Evolutionary conservation across 2,113 vertebrate species (phyloP), one percentile per base, ranked within the genome.

Genomic region (Lophura nycthemera): DNA sequence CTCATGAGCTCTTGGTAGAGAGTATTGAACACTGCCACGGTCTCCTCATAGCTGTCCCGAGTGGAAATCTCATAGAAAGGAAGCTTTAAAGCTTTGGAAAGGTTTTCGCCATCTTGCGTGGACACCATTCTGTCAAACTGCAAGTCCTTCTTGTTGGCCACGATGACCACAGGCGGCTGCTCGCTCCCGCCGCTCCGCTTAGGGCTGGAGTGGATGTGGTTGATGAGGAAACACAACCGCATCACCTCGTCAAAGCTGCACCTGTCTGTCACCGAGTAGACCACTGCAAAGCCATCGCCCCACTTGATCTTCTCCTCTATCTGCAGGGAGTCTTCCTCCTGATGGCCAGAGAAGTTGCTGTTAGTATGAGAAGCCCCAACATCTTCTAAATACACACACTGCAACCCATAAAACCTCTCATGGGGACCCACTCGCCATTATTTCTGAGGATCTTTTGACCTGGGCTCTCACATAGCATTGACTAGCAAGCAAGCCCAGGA

Each of bases 271-370:
- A 98, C 98, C 0, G 98, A 98, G 96, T 98, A 98, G 59, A 98
- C 97, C 54, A 98, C 97, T 0, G 98, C 96, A 11, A 98, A 98
- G 70, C 97, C 97, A 1, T 98, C 98, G 0, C 97, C 98, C 98
- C 98, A 98, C 34, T 98, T 98, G 80, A 98, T 98, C 96, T 98
- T 98, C 95, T 98, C 98, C 94, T 98, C 98, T 11, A 98, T 98
- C 95, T 98, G 97, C 83, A 98, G 95, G 0, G 98, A 96, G 40
- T 98, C 98, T 82, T 98, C 98, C 95, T 98, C 98, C 98, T 98
- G 80, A 43, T 18, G 0, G 40, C 34, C 40, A 65, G n/a, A 65
- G 16, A 2, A 56, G 22, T 20, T 66, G 3, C 0, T 0, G 0
- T 80, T 0, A 86, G 18, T 43, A 1, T 27, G 38, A n/a, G 52